Conservation (phyloP, 2,797 vertebrate species). For the Gastrophryne carolinensis region DNA sequence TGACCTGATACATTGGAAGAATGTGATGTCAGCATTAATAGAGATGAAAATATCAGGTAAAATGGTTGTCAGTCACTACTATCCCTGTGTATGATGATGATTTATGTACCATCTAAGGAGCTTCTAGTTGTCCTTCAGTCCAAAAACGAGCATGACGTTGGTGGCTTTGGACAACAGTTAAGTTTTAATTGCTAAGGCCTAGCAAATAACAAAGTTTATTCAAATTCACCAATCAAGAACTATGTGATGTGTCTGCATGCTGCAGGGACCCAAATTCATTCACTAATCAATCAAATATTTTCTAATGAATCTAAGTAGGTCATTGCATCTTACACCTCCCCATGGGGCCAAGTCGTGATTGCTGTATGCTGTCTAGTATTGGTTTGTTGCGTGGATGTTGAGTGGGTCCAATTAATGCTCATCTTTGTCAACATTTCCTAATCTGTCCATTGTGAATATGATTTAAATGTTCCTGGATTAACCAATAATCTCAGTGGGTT, state of each 20-base stretch:
- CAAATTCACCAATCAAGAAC: background rate
- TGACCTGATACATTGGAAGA: no score
- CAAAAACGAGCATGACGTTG: background rate
- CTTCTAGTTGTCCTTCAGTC: no score
- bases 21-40: no score
- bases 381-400: background rate
- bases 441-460: background rate
- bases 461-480: background rate
- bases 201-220: no score
- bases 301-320: background rate
- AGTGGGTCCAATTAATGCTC: background rate
- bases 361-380: background rate
- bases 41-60: no score
- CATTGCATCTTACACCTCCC: background rate
- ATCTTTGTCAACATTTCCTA: constrained; percentile 2
- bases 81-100: no score
- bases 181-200: background rate
- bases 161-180: background rate
- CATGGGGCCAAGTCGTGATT: background rate
- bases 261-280: background rate
- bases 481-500: background rate
- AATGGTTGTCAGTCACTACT: no score
- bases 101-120: no score
- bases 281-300: background rate
- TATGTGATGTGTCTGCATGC: constrained; percentile 14